phyloP scores from a whole-genome alignment of 1,140 invertebrate genomes.

The Himalopsyche phryganea region DNA sequence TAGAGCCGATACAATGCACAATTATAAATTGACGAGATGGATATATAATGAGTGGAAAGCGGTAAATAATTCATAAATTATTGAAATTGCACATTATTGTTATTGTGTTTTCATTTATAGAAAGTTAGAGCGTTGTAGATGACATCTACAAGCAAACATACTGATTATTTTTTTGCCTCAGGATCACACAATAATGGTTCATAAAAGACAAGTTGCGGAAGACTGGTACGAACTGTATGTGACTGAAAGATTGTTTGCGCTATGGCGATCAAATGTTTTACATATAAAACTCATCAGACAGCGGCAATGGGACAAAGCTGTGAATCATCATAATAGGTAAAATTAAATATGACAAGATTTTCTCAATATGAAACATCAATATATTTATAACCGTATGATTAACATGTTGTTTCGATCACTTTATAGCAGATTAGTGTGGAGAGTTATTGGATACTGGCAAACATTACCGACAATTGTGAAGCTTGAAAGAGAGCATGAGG shows the following conservation, averaged over 20 bases:
- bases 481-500: slow-evolving; percentile 60
- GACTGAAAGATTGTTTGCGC: slow-evolving; percentile 50
- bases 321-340: slow-evolving; percentile 55
- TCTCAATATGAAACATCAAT: no score
- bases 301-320: slow-evolving; percentile 50
- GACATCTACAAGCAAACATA: no score
- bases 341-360: no score
- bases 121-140: no score
- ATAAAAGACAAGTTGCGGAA: slow-evolving; percentile 57
- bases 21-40: slow-evolving; percentile 43
- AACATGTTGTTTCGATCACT: no score
- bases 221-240: slow-evolving; percentile 59
- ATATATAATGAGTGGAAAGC: slow-evolving; percentile 43
- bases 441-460: slow-evolving; percentile 59
- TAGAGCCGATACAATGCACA: slow-evolving; percentile 48
- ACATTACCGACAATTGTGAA: slow-evolving; percentile 57
- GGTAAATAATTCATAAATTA: slow-evolving; percentile 38
- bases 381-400: no score
- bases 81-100: no score
- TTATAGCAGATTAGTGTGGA: slow-evolving; percentile 59
- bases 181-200: slow-evolving; percentile 44
- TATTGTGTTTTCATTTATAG: no score
- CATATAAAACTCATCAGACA: slow-evolving; percentile 45
- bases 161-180: slow-evolving; percentile 32
- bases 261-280: slow-evolving; percentile 48